Conservation (phyloP, 2,113 vertebrate species). For the Macheiramphus alcinus region DNA sequence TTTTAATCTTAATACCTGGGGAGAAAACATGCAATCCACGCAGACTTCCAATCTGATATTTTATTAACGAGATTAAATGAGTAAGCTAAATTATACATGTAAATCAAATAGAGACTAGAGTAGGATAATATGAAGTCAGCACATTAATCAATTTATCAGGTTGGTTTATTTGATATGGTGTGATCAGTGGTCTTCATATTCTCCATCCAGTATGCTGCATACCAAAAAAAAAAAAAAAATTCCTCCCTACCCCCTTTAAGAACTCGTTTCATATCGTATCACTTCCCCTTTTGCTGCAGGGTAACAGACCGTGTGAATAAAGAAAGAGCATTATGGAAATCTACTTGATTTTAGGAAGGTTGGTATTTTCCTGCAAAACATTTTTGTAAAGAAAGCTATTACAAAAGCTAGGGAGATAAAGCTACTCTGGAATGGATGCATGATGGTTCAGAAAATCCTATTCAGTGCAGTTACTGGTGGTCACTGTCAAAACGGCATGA, state of each 20-base stretch:
- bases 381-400: not conserved
- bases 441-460: not conserved
- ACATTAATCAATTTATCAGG: not conserved
- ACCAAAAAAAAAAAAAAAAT: not conserved
- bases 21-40: slow-evolving; percentile 12
- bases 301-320: not conserved
- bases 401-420: not conserved
- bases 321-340: not conserved
- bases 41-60: not conserved
- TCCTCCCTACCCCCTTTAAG: too few relatives aligned
- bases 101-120: slow-evolving; percentile 50
- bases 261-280: not conserved
- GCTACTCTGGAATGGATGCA: accelerated
- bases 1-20: slow-evolving; percentile 10
- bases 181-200: not conserved
- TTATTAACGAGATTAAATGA: slow-evolving; percentile 56
- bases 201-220: not conserved
- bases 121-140: not conserved
- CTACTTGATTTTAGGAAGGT: not conserved
- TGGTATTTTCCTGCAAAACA: not conserved
- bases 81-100: slow-evolving; percentile 50
- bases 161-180: not conserved
- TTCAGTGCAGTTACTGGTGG: not conserved
- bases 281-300: not conserved
- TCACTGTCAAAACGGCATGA: accelerated